A percentile compares a stretch with the other conserved stretches of the same genome.
These are phyloP conservation scores for Battus philenor DNA, from an alignment of 1,140 invertebrate species.

Conservation along the genomic window DNA sequence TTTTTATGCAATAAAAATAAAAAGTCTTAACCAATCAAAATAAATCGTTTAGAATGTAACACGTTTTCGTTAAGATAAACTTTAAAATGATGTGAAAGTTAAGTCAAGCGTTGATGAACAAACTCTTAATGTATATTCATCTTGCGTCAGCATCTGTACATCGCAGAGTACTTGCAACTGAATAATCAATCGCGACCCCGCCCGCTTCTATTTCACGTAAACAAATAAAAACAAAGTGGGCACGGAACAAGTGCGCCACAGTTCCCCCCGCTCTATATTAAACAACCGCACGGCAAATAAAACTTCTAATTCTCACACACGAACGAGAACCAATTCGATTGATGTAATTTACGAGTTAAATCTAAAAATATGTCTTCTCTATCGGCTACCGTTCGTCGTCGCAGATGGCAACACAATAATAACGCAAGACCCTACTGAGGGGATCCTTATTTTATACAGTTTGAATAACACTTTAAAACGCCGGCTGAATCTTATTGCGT, in stretches of 20 bases:
- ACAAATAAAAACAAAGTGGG: constrained; percentile 24
- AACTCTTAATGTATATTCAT: too few species aligned
- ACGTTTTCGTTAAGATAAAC: too few species aligned
- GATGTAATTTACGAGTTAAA: constrained; percentile 70
- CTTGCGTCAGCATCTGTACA: too few species aligned
- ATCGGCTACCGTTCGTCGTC: constrained; percentile 48
- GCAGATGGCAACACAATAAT: constrained; percentile 72
- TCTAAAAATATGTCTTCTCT: constrained; percentile 71
- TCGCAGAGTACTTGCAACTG: constrained; percentile 9
- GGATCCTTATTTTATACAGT: constrained; percentile 66
- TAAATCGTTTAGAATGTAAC: too few species aligned
- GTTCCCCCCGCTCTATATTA: constrained; percentile 27
- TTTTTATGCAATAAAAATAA: too few species aligned
- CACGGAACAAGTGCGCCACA: constrained; percentile 9
- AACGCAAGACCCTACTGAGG: constrained; percentile 44
- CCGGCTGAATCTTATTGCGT: constrained; percentile 33
- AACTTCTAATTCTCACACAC: constrained; percentile 64
- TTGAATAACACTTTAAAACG: constrained; percentile 73
- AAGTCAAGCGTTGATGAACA: too few species aligned
- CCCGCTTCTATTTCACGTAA: constrained; percentile 10
- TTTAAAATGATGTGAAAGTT: too few species aligned
- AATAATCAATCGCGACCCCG: constrained; percentile 1
- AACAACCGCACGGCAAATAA: constrained; percentile 59
- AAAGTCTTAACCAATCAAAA: too few species aligned
- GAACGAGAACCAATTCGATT: constrained; percentile 68